Evolutionary conservation across 2,113 vertebrate genomes (phyloP).

Genomic region (Epinephelus moara): DNA sequence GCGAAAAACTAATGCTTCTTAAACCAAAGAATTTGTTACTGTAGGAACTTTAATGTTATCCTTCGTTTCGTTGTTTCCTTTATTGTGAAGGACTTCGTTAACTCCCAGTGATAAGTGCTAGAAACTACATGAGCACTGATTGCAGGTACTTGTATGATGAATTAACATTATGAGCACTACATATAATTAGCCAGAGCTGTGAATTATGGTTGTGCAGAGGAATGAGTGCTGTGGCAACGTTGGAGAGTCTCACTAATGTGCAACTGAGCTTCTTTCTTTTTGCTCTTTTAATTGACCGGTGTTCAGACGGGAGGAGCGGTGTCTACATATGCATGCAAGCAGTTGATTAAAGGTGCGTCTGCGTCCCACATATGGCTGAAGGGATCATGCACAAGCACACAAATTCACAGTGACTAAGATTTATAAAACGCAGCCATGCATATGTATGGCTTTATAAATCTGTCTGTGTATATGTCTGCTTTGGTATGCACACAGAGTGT

Average conservation of each 20-base stretch:
- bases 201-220: too few species aligned
- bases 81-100: conserved; percentile 3
- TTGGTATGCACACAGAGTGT: background rate
- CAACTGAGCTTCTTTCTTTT: too few species aligned
- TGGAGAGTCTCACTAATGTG: background rate
- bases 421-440: conserved; percentile 9
- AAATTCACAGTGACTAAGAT: conserved; percentile 11
- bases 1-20: background rate
- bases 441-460: conserved; percentile 15
- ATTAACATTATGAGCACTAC: background rate
- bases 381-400: background rate
- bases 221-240: background rate
- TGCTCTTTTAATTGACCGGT: background rate
- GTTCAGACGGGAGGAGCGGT: background rate
- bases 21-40: background rate
- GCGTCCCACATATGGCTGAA: background rate
- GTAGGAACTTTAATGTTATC: background rate
- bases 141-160: background rate
- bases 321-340: background rate
- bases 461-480: background rate
- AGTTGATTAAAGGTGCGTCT: conserved; percentile 5
- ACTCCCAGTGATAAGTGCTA: too few species aligned
- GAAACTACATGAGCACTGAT: background rate
- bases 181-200: conserved; percentile 8
- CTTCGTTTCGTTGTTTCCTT: background rate